Percentiles rank a stretch among this genome's conserved stretches.
phyloP scores from a whole-genome alignment of 2,113 vertebrate species.

The Oplegnathus fasciatus region DNA sequence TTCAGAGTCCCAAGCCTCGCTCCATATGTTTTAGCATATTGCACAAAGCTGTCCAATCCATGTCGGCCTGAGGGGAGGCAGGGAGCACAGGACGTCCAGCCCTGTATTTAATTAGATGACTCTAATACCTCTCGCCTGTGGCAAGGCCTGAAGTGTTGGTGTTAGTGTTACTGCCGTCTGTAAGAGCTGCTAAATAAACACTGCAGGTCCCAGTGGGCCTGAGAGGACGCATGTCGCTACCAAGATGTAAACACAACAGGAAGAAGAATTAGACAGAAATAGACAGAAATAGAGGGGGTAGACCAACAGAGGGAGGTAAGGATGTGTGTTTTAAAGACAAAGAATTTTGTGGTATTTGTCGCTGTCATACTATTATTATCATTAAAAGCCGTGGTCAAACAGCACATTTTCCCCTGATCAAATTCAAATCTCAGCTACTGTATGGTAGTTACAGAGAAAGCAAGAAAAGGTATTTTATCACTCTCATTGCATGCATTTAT shows the following conservation, averaged over 20 bases:
- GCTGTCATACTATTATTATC: background rate
- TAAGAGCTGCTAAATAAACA: conserved; percentile 94
- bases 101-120: conserved; percentile 94
- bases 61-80: conserved; percentile 87
- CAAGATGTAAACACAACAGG: conserved; percentile 81
- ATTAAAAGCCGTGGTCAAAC: background rate
- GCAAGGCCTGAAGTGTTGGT: conserved; percentile 79
- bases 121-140: conserved; percentile 85
- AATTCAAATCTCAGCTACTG: background rate
- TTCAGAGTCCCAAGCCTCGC: conserved; percentile 49
- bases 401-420: background rate
- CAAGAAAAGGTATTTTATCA: conserved; percentile 3
- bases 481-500: conserved; percentile 5
- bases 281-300: conserved; percentile 1
- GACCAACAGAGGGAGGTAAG: background rate
- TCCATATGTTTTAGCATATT: conserved; percentile 80
- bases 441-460: conserved; percentile 16
- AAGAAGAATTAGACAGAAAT: conserved; percentile 9
- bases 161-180: conserved; percentile 89
- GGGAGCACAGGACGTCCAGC: conserved; percentile 81
- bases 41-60: conserved; percentile 75
- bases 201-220: conserved; percentile 90
- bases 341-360: background rate
- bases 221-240: conserved; percentile 89
- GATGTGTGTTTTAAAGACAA: conserved; percentile 10